Base-by-base conservation (phyloP, 2,888 invertebrate species). In the Iselma pallidipennis region DNA sequence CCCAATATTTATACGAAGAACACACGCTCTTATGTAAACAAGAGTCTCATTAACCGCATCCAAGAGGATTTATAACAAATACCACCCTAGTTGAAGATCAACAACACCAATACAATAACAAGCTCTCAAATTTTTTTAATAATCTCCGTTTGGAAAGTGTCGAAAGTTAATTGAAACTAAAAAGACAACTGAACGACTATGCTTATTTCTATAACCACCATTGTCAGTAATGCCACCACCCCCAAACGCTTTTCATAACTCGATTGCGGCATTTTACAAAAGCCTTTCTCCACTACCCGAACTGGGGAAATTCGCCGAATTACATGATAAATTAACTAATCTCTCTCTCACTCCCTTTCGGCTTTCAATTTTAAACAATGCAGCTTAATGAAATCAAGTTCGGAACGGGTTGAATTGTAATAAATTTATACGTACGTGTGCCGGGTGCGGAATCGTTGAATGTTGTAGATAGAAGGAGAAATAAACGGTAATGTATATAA, bases 301-400 rank as follows among this genome's bases (percentile, higher is more conserved):
- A 74, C 72, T 74, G 72, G 76, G 76, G 74, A 75, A 77, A 77
- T 76, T 77, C 74, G 67, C 68, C 72, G 69, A 78, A 79, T 77
- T 77, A 77, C 78, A 80, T 80, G 80, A 80, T 78, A 78, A 80
- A 80, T 80, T 80, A 80, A 80, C 79, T 78, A 79, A 79, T 78
- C 79, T 76, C 76, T 76, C 76, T 72, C 71, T 70, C 73, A 66
- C 69, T 68, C 61, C 45, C 45, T 23, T 45, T 68, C 72, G 74
- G 76, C 78, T 79, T 80, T 80, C 79, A 80, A 80, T 80, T 80
- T 80, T 80, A 79, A 80, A 82, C 81, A 82, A 81, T 82, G 80
- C 75, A 74, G 76, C 77, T 77, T 82, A 81, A 82, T 81, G 80
- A 81, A 81, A 81, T 82, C 80, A 79, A 80, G 79, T 80, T 80